Evolutionary conservation across 2,113 vertebrate species (phyloP).

Genomic region (Periophthalmus modestus): DNA sequence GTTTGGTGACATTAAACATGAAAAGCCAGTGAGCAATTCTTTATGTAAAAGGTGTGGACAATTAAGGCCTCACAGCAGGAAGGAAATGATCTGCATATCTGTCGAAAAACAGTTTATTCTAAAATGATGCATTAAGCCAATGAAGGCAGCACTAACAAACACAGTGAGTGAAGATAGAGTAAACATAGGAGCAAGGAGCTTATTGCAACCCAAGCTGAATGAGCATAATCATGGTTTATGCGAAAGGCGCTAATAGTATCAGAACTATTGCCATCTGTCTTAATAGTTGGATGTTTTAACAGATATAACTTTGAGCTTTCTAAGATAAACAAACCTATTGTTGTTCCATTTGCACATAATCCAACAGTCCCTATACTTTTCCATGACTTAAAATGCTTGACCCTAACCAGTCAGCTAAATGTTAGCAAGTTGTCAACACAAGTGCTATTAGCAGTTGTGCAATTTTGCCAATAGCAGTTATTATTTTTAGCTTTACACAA

Average conservation of each 20-base stretch:
- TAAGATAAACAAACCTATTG: neutral
- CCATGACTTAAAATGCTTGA: too few relatives aligned
- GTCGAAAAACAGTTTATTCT: conserved; percentile 25
- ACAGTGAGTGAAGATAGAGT: neutral
- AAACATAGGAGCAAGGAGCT: neutral
- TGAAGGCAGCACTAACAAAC: neutral
- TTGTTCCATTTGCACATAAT: too few relatives aligned
- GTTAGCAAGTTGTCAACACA: too few relatives aligned
- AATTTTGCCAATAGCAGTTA: too few relatives aligned
- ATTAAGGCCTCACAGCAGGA: neutral
- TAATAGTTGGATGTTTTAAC: neutral
- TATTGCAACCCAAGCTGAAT: neutral
- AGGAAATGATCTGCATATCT: neutral
- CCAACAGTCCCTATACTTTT: too few relatives aligned
- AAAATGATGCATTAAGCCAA: conserved; percentile 35
- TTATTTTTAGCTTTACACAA: too few relatives aligned
- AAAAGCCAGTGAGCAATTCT: conserved; percentile 4
- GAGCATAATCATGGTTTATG: neutral
- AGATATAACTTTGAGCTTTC: neutral
- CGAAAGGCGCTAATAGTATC: neutral
- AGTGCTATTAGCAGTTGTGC: too few relatives aligned
- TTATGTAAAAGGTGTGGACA: neutral
- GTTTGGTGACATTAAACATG: conserved; percentile 5
- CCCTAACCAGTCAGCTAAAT: too few relatives aligned
- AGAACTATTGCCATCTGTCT: conserved; percentile 4